phyloP scores from a whole-genome alignment of 2,888 invertebrate genomes.

The Anarsia innoxiella region DNA sequence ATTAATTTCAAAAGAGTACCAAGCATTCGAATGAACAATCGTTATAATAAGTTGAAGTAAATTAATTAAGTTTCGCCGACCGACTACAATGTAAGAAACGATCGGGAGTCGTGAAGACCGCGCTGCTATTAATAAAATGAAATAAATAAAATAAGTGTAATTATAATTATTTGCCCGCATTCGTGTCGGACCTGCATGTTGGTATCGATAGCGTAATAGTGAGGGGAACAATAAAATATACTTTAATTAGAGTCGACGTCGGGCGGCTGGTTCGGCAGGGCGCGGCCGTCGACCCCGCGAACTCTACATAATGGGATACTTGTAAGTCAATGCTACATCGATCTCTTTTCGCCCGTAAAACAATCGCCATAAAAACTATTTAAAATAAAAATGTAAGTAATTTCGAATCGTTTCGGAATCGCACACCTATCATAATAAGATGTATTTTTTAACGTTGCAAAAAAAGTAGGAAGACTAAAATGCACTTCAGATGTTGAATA shows the following conservation, averaged over 20 bases:
- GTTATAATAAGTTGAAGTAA: no score
- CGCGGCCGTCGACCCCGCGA: slow-evolving; percentile 33
- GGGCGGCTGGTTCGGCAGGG: slow-evolving; percentile 29
- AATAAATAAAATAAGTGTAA: slow-evolving; percentile 67
- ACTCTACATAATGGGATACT: slow-evolving; percentile 30
- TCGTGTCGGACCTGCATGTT: slow-evolving; percentile 54
- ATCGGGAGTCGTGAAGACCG: slow-evolving; percentile 39
- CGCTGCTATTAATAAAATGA: slow-evolving; percentile 49
- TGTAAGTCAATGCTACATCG: slow-evolving; percentile 22
- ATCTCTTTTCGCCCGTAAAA: slow-evolving; percentile 29
- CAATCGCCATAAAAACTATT: no score
- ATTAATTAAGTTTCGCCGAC: no score
- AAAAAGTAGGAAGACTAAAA: no score
- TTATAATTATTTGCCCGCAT: slow-evolving; percentile 72
- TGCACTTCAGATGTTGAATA: no score
- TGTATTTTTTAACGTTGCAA: no score
- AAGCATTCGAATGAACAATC: no score
- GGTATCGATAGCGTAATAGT: slow-evolving; percentile 53
- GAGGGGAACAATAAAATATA: slow-evolving; percentile 72
- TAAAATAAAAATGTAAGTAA: no score
- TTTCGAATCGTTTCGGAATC: no score
- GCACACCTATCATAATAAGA: no score
- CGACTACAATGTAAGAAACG: slow-evolving; percentile 35
- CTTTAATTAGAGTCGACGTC: slow-evolving; percentile 60
- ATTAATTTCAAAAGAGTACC: no score